Conservation (phyloP, 2,888 invertebrate genomes). For the Chesias legatella region DNA sequence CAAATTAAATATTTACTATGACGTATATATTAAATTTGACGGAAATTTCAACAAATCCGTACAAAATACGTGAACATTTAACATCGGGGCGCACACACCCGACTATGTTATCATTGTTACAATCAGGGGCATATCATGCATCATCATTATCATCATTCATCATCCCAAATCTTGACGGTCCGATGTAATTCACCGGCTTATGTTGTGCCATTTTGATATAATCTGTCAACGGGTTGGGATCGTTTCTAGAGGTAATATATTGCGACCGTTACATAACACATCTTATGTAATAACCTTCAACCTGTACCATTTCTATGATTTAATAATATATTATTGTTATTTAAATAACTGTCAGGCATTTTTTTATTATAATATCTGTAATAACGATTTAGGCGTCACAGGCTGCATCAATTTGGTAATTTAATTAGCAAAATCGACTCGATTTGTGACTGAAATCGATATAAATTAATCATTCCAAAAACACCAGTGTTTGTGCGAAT, state of each 20-base stretch:
- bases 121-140: conserved; percentile 52
- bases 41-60: neutral
- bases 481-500: conserved; percentile 18
- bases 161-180: conserved; percentile 60
- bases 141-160: conserved; percentile 75
- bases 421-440: conserved; percentile 43
- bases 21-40: neutral
- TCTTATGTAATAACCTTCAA: conserved; percentile 5
- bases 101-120: conserved; percentile 51
- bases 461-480: conserved; percentile 7
- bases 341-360: neutral
- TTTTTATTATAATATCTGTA: conserved; percentile 4
- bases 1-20: conserved; percentile 13
- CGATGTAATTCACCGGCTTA: conserved; percentile 34
- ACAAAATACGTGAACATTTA: conserved; percentile 11
- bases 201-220: conserved; percentile 42
- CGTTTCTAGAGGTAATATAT: conserved; percentile 20
- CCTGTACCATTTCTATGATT: neutral
- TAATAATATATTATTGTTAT: neutral
- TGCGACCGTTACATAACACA: conserved; percentile 19
- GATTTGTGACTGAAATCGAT: conserved; percentile 26
- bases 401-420: conserved; percentile 44
- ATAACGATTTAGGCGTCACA: conserved; percentile 33
- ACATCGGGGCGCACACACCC: conserved; percentile 23
- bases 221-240: conserved; percentile 20